A percentile compares a stretch with the other conserved stretches of the same genome.
phyloP scores from a whole-genome alignment of 92 coral and sea anemone genomes.

The Epizoanthus scotinus region DNA sequence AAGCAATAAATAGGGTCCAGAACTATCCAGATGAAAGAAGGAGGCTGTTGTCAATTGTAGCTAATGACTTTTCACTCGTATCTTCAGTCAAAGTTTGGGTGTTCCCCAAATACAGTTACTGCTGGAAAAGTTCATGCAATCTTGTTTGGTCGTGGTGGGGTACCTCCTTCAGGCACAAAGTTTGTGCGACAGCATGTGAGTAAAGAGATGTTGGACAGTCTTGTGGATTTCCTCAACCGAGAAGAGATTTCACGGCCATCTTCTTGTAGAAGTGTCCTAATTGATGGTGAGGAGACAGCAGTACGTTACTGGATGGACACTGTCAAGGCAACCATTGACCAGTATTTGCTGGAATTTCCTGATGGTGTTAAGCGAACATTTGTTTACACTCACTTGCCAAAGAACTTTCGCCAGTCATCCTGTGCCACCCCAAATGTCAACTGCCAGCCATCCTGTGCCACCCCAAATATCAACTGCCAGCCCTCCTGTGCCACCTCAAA shows the following conservation, averaged over 20 bases:
- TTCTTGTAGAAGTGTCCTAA: conserved; percentile 54
- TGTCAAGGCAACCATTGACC: conserved; percentile 42
- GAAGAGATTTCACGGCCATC: too few relatives aligned
- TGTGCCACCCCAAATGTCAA: too few relatives aligned
- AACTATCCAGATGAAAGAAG: conserved; percentile 36
- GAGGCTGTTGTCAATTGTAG: conserved; percentile 47
- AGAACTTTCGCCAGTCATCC: too few relatives aligned
- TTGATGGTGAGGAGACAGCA: conserved; percentile 48
- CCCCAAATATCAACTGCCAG: too few relatives aligned
- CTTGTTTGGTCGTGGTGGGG: conserved; percentile 38
- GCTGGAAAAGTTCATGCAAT: conserved; percentile 11
- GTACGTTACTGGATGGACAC: conserved; percentile 57
- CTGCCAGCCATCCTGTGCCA: too few relatives aligned
- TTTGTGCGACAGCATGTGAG: background rate
- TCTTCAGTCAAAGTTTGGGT: conserved; percentile 45
- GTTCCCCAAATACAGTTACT: conserved; percentile 45
- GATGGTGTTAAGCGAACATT: conserved; percentile 70
- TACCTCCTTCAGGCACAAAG: conserved; percentile 17
- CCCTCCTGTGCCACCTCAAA: too few relatives aligned
- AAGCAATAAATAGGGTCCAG: conserved; percentile 17
- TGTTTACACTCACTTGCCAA: too few relatives aligned
- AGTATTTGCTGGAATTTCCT: conserved; percentile 61
- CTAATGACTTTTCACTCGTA: conserved; percentile 36
- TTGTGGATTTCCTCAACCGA: conserved; percentile 14
- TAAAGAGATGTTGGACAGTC: background rate